These are phyloP conservation scores for Trichacis sp. DNA, from an alignment of 2,888 invertebrate genomes.

Conservation along the genomic window DNA sequence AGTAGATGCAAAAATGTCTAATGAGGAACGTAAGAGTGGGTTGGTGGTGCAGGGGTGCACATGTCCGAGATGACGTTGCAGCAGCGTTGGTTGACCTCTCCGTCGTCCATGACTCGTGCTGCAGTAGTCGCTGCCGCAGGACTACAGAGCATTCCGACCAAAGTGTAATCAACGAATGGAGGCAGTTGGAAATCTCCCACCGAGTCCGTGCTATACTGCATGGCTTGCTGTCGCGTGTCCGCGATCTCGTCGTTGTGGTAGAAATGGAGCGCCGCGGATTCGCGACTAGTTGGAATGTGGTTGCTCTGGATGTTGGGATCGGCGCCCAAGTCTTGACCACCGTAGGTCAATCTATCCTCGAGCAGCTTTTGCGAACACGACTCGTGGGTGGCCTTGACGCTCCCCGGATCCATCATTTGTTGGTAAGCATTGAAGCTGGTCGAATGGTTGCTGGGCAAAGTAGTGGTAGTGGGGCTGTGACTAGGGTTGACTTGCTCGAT, in stretches of 20 bases:
- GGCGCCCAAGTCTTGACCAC: constrained; percentile 40
- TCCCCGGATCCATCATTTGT: constrained; percentile 40
- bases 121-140: constrained; percentile 49
- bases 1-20: no score
- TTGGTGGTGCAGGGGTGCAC: constrained; percentile 52
- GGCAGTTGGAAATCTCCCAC: constrained; percentile 63
- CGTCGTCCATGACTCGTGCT: no score
- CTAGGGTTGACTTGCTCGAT: constrained; percentile 48
- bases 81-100: no score
- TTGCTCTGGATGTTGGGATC: constrained; percentile 39
- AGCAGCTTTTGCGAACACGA: constrained; percentile 45
- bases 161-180: constrained; percentile 64
- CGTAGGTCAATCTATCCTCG: constrained; percentile 54
- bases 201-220: no score
- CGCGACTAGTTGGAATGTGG: constrained; percentile 55
- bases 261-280: constrained; percentile 59
- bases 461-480: constrained; percentile 58
- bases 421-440: constrained; percentile 50
- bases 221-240: constrained; percentile 61
- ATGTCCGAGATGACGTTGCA: constrained; percentile 47
- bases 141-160: constrained; percentile 65
- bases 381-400: constrained; percentile 27
- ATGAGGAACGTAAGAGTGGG: no score
- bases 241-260: constrained; percentile 56
- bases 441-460: constrained; percentile 42